These are phyloP conservation scores for Jordanella pulchra DNA, from an alignment of 2,797 vertebrate genomes.

Conservation along the genomic window DNA sequence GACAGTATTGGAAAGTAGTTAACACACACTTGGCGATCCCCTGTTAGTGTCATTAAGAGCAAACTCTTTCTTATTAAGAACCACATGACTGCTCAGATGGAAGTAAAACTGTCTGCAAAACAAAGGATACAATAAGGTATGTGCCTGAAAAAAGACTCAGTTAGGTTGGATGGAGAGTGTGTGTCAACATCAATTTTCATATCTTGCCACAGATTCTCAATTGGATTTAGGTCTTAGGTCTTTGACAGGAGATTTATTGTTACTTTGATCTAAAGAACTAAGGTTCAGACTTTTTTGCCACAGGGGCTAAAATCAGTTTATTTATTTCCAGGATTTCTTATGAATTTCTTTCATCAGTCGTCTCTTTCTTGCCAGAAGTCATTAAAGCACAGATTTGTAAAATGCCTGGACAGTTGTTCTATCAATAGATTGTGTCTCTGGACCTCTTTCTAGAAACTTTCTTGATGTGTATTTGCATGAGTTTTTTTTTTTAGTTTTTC, in stretches of 20 bases:
- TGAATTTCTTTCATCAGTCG: no score
- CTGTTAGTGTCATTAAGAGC: slow-evolving; percentile 38
- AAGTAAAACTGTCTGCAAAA: slow-evolving; percentile 3
- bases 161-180: background rate
- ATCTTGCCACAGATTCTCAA: background rate
- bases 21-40: slow-evolving; percentile 18
- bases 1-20: slow-evolving; percentile 26
- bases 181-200: background rate
- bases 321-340: no score
- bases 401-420: no score
- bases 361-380: no score
- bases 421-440: no score
- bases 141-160: background rate
- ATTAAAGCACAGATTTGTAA: background rate
- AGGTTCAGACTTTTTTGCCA: background rate
- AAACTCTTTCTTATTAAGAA: slow-evolving; percentile 1
- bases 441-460: no score
- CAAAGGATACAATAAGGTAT: background rate
- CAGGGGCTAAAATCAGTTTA: background rate
- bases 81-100: slow-evolving; percentile 19
- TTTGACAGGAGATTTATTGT: background rate
- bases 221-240: background rate
- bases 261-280: background rate
- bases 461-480: no score
- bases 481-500: no score